A percentile compares a stretch with the other conserved stretches of the same genome.
phyloP scores from a whole-genome alignment of 2,888 invertebrate genomes.

The Noctua janthina region DNA sequence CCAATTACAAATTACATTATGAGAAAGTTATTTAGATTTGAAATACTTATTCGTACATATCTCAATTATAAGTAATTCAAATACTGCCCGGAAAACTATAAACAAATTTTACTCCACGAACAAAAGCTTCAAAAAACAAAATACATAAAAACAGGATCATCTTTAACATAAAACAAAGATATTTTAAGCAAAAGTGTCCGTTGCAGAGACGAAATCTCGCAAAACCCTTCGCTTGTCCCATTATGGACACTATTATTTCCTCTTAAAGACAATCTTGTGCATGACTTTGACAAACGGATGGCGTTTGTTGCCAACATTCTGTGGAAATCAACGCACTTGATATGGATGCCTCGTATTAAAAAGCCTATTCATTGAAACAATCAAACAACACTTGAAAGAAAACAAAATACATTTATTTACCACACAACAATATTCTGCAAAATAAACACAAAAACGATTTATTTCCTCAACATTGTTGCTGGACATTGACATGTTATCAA shows the following conservation, averaged over 20 bases:
- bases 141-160: background rate
- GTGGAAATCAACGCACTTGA: background rate
- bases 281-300: constrained; percentile 53
- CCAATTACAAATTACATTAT: background rate
- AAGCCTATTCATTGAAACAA: background rate
- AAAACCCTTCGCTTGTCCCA: constrained; percentile 32
- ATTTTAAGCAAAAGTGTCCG: constrained; percentile 32
- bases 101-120: background rate
- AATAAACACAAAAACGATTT: background rate
- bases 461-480: background rate
- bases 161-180: constrained; percentile 37
- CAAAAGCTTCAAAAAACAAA: background rate
- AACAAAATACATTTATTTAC: too few species aligned
- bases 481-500: background rate
- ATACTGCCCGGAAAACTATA: background rate
- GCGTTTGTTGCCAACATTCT: constrained; percentile 21
- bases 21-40: too few species aligned
- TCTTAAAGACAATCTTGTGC: constrained; percentile 34
- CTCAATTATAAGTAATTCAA: background rate
- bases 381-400: background rate
- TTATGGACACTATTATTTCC: constrained; percentile 37
- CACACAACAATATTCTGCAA: background rate
- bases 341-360: background rate
- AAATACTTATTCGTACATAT: too few species aligned
- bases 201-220: constrained; percentile 11